Conservation (phyloP, 2,888 invertebrate genomes). For the Saturnia pavonia region DNA sequence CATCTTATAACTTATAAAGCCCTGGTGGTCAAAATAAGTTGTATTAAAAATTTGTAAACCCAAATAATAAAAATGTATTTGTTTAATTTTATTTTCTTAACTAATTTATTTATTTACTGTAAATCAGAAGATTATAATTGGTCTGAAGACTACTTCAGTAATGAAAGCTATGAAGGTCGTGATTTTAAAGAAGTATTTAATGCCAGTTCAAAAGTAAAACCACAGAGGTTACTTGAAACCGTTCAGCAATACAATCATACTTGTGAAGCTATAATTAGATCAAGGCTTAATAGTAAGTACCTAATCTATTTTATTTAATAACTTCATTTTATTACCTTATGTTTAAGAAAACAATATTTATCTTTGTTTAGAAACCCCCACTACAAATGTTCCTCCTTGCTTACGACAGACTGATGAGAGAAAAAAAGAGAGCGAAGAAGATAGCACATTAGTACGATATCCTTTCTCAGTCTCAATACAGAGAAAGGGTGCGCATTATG, state of each 20-base stretch:
- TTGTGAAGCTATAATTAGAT: background rate
- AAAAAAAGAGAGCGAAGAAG: conserved; percentile 30
- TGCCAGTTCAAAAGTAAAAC: conserved; percentile 17
- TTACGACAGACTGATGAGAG: conserved; percentile 33
- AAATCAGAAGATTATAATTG: conserved; percentile 17
- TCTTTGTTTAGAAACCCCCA: conserved; percentile 13
- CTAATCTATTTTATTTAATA: background rate
- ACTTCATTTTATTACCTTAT: background rate
- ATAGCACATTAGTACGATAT: conserved; percentile 43
- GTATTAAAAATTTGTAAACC: too few species aligned
- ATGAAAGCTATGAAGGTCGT: conserved; percentile 23
- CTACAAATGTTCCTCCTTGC: conserved; percentile 21
- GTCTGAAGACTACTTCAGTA: conserved; percentile 19
- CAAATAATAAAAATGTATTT: background rate
- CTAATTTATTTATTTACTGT: conserved; percentile 15
- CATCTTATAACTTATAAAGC: conserved; percentile 23
- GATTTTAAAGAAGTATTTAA: conserved; percentile 20
- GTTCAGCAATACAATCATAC: background rate
- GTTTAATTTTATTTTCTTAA: background rate
- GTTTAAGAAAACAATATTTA: background rate
- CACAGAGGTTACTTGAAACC: conserved; percentile 10
- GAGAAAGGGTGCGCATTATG: conserved; percentile 62
- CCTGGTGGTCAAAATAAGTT: conserved; percentile 24
- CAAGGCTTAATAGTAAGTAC: background rate
- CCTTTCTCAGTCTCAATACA: conserved; percentile 67